Conservation (phyloP, 2,113 vertebrate species). For the Heterotis niloticus region DNA sequence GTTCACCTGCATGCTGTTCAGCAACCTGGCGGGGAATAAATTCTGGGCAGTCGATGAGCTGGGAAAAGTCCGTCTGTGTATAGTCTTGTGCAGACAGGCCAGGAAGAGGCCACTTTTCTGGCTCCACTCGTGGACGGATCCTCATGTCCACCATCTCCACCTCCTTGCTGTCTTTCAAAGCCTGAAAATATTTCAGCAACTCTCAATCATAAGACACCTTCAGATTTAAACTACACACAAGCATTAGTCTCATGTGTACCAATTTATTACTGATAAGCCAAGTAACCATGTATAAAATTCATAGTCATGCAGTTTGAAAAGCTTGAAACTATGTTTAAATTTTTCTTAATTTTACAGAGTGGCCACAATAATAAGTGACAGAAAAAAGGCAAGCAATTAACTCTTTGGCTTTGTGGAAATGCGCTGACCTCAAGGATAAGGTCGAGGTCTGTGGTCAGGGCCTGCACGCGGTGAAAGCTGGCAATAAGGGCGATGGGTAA, state of each 20-base stretch:
- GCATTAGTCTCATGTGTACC: no score
- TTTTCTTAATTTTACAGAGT: no score
- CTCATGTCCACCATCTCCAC: slow-evolving; percentile 83
- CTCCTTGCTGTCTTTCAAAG: slow-evolving; percentile 85
- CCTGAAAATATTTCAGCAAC: slow-evolving; percentile 59
- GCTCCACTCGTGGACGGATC: slow-evolving; percentile 81
- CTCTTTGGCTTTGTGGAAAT: background rate
- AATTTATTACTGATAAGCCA: no score
- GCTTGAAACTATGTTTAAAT: background rate
- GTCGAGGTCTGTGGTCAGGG: slow-evolving; percentile 81
- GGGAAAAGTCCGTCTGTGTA: slow-evolving; percentile 85
- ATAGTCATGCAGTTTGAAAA: background rate
- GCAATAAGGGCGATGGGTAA: slow-evolving; percentile 90
- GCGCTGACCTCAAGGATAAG: slow-evolving; percentile 84
- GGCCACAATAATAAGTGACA: background rate
- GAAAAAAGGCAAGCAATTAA: background rate
- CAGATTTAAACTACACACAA: no score
- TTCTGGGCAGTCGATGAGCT: slow-evolving; percentile 90
- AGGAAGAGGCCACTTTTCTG: slow-evolving; percentile 92
- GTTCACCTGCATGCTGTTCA: slow-evolving; percentile 62
- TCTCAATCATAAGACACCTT: no score
- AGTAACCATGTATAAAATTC: no score
- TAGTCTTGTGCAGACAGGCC: slow-evolving; percentile 60
- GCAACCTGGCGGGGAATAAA: slow-evolving; percentile 81
- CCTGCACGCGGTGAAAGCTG: slow-evolving; percentile 88